These are phyloP conservation scores for Coreoperca whiteheadi DNA, from an alignment of 2,113 vertebrate species.

Conservation along the genomic window DNA sequence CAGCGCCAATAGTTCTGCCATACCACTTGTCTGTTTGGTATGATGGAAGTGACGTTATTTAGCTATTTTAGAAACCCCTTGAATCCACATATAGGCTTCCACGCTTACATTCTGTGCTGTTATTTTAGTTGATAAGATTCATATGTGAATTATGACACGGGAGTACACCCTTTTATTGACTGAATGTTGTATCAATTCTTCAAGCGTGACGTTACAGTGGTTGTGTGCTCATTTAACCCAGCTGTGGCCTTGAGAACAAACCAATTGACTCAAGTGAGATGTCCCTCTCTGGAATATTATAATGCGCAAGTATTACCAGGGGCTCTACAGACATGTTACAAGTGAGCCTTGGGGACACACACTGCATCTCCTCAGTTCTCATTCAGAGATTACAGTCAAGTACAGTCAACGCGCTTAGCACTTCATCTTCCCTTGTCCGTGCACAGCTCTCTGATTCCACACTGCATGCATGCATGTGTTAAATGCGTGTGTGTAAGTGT, in stretches of 20 bases:
- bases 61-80: constrained; percentile 50
- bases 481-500: constrained; percentile 29
- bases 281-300: constrained; percentile 58
- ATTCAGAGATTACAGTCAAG: constrained; percentile 71
- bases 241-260: constrained; percentile 52
- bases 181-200: constrained; percentile 16
- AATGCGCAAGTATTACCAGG: constrained; percentile 59
- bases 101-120: constrained; percentile 8
- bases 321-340: constrained; percentile 48
- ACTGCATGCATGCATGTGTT: constrained; percentile 37
- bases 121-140: constrained; percentile 22
- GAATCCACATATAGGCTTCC: constrained; percentile 45
- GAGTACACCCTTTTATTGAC: constrained; percentile 48
- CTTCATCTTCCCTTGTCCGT: constrained; percentile 58
- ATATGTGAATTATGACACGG: constrained; percentile 36
- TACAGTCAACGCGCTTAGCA: constrained; percentile 61
- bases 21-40: constrained; percentile 42
- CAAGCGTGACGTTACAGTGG: not conserved
- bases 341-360: constrained; percentile 59
- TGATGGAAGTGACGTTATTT: constrained; percentile 55
- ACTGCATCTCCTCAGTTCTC: constrained; percentile 57
- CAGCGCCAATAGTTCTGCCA: constrained; percentile 41
- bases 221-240: constrained; percentile 38
- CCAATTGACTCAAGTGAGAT: constrained; percentile 47
- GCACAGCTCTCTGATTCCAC: constrained; percentile 8